Evolutionary conservation across 2,113 vertebrate genomes (phyloP).

Genomic region (Peucedramus taeniatus): DNA sequence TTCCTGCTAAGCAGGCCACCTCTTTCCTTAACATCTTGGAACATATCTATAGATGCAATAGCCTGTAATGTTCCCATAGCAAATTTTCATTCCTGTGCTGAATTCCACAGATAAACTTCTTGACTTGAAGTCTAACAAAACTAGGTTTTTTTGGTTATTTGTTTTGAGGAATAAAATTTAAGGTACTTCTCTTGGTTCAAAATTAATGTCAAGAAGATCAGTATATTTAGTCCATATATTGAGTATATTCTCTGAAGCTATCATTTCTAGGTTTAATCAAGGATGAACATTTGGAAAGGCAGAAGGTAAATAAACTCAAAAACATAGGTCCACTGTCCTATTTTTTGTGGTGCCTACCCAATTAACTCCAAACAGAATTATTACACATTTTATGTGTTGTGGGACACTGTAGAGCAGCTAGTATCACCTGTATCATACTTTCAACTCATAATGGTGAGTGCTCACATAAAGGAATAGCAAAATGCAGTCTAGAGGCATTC

Average conservation of each 20-base stretch:
- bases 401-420: background rate
- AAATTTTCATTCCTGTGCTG: background rate
- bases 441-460: background rate
- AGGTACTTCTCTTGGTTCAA: background rate
- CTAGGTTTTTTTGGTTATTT: background rate
- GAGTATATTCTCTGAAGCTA: background rate
- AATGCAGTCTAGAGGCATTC: background rate
- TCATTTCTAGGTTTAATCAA: background rate
- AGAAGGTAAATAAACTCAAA: background rate
- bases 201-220: background rate
- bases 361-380: background rate
- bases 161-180: background rate
- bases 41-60: background rate
- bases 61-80: background rate
- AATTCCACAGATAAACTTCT: background rate
- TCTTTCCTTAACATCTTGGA: background rate
- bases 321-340: background rate
- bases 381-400: background rate
- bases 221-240: background rate
- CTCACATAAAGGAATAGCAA: background rate
- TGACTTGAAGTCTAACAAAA: background rate
- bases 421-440: background rate
- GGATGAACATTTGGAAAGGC: background rate
- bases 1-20: background rate
- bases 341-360: background rate